Evolutionary conservation across 2,888 invertebrate species (phyloP).

Genomic region (Papilio protenor): DNA sequence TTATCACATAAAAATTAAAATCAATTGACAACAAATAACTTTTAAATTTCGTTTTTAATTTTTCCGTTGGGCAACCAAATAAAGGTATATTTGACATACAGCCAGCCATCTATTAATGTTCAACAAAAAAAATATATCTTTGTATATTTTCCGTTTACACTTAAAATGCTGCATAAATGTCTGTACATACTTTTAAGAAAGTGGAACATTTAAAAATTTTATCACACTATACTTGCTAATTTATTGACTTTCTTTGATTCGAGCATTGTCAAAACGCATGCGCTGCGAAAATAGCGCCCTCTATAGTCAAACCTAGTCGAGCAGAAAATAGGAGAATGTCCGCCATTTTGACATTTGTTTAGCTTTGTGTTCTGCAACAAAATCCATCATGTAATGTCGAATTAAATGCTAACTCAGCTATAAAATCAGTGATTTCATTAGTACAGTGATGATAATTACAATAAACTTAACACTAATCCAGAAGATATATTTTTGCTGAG

Average conservation of each 20-base stretch:
- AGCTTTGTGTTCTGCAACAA: slow-evolving; percentile 77
- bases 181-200: too few relatives aligned
- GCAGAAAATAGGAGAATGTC: slow-evolving; percentile 59
- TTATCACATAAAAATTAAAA: neutral
- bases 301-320: slow-evolving; percentile 61
- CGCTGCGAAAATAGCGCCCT: slow-evolving; percentile 67
- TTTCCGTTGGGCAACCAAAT: neutral
- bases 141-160: neutral
- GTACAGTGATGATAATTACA: slow-evolving; percentile 53
- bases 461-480: slow-evolving; percentile 54
- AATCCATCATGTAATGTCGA: slow-evolving; percentile 70
- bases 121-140: neutral
- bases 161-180: too few relatives aligned
- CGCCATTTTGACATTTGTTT: slow-evolving; percentile 85
- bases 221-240: neutral
- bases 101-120: neutral
- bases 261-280: slow-evolving; percentile 73
- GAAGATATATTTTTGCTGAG: slow-evolving; percentile 59
- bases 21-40: neutral
- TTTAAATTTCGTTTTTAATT: neutral
- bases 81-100: neutral
- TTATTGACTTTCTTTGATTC: slow-evolving; percentile 62
- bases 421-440: slow-evolving; percentile 57
- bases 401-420: slow-evolving; percentile 56
- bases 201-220: too few relatives aligned